A percentile compares a stretch with the other conserved stretches of the same genome.
phyloP scores from a whole-genome alignment of 1,140 invertebrate species.

The Agraylea sexmaculata region DNA sequence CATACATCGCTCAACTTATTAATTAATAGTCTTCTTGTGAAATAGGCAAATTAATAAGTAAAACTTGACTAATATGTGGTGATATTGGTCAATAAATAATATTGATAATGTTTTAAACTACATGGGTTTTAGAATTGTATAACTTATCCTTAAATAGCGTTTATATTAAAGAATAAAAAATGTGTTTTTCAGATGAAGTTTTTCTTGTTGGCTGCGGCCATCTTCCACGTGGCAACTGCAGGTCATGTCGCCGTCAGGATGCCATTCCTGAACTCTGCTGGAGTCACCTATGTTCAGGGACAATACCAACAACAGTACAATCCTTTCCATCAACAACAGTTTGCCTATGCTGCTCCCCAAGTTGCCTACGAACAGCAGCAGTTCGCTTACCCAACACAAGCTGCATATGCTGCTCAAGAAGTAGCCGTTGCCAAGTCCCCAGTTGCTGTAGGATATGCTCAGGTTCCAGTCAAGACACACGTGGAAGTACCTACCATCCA shows the following conservation, averaged over 20 bases:
- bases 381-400: background rate
- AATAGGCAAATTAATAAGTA: too few species aligned
- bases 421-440: too few species aligned
- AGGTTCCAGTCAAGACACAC: conserved; percentile 14
- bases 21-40: too few species aligned
- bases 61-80: too few species aligned
- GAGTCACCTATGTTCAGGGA: conserved; percentile 33
- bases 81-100: too few species aligned
- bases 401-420: background rate
- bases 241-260: conserved; percentile 31
- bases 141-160: too few species aligned
- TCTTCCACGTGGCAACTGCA: conserved; percentile 26
- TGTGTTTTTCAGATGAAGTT: conserved; percentile 25
- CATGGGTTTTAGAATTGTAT: too few species aligned
- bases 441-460: conserved; percentile 11
- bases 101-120: too few species aligned
- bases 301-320: conserved; percentile 23
- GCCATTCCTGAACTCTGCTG: conserved; percentile 38
- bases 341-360: conserved; percentile 22
- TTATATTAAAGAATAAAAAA: background rate
- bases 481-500: conserved; percentile 36
- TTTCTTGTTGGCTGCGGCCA: conserved; percentile 25
- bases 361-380: conserved; percentile 24
- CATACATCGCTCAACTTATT: too few species aligned
- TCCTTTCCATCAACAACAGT: conserved; percentile 22